A percentile compares a stretch with the other conserved stretches of the same genome.
These are phyloP conservation scores for Tethea ocularis DNA, from an alignment of 2,888 invertebrate genomes.

Conservation along the genomic window DNA sequence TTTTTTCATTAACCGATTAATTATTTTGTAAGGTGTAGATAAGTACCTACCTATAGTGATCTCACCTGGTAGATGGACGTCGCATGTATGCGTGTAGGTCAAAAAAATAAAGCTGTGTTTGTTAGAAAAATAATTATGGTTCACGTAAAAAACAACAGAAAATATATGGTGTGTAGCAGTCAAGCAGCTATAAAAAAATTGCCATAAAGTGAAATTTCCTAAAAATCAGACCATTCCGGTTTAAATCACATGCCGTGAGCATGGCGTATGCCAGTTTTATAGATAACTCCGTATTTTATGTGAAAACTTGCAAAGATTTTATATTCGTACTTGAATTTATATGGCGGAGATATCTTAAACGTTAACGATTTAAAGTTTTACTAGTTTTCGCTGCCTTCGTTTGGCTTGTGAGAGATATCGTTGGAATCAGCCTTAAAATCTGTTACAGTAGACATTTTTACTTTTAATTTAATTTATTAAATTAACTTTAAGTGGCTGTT, in stretches of 20 bases:
- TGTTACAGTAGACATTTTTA: not conserved
- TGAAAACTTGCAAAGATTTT: slow-evolving; percentile 12
- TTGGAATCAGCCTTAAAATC: not conserved
- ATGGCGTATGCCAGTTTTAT: slow-evolving; percentile 8
- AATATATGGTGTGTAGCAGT: no score
- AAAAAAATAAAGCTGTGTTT: no score
- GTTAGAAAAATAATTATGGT: no score
- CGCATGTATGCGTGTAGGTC: no score
- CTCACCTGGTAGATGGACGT: no score
- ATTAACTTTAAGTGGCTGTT: no score
- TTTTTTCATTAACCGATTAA: no score
- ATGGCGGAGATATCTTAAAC: slow-evolving; percentile 6
- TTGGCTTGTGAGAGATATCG: not conserved
- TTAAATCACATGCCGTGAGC: not conserved
- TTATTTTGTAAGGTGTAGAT: no score
- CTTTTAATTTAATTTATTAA: no score
- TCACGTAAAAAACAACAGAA: no score
- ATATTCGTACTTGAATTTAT: slow-evolving; percentile 9
- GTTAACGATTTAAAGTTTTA: slow-evolving; percentile 3
- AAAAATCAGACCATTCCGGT: not conserved
- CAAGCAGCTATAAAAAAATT: not conserved
- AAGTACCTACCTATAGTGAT: no score
- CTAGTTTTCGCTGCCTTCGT: not conserved
- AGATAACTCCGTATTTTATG: slow-evolving; percentile 10
- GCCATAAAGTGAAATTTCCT: not conserved